Base-by-base conservation (phyloP, 1,140 invertebrate genomes). In the Brachionus paranguensis region DNA sequence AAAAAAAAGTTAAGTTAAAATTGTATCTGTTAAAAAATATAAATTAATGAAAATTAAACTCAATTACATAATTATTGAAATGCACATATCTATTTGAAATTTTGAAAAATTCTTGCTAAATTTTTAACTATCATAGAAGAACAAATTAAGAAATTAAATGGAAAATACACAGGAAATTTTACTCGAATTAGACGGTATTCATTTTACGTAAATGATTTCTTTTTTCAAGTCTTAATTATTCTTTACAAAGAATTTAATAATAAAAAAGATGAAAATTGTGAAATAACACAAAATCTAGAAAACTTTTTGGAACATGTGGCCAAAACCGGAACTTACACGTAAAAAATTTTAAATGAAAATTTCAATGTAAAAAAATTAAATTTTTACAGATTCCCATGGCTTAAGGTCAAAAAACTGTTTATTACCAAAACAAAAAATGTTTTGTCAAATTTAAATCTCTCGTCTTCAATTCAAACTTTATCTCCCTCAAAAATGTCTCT, bases 291-390 rank as follows among this genome's bases (percentile, higher is more conserved):
- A 81, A 81, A 47, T 64, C 41, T 81, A 68, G 78, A 81, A 64
- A 68, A 81, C 12, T 64, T 64, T 64, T 37, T 81, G n/a, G 53
- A 81, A 47, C 20, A 45, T 37, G 78, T 81, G 11, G 78, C 78
- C 41, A 81, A 81, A 64, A 81, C 78, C 4, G 78, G 78, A 43
- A 68, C 41, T n/a, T 81, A 81, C 27, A 81, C 43, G 78, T 81
- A 68, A 37, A 60, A 64, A 20, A 37, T 37, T 81, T 81, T 60
- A 24, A 12, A 60, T 55, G 53, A 43, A 45, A 12, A 29, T 17
- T 27, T 5, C 0, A 64, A 17, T 14, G 14, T 60, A 6, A n/a
- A 33, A 37, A 24, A 7, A 14, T 76, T 27, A 14, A 24, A 47
- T 27, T 41, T 45, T 27, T 41, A n/a, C 2, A 81, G 78, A 64